Percentiles rank a stretch among this genome's conserved stretches.
Evolutionary conservation across 2,797 vertebrate species (phyloP).

Genomic region (Natrix natrix): DNA sequence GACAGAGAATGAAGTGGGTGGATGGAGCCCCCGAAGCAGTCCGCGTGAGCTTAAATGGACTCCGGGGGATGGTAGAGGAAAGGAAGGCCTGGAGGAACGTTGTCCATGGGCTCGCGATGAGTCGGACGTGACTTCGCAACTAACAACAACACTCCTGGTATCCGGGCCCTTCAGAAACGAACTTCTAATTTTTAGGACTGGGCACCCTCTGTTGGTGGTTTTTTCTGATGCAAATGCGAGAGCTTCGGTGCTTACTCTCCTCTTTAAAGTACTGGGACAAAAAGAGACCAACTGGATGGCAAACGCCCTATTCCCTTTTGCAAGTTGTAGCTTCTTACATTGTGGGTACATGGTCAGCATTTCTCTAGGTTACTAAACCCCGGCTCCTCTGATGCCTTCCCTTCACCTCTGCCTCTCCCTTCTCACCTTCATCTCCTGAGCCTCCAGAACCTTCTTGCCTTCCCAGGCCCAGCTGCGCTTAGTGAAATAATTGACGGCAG

Average conservation of each 20-base stretch:
- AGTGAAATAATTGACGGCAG: constrained; percentile 99
- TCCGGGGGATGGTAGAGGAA: too few relatives aligned
- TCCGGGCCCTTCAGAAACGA: neutral
- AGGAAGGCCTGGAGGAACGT: too few relatives aligned
- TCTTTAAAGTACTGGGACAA: neutral
- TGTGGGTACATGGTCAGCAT: neutral
- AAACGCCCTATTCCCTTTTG: neutral
- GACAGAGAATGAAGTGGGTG: too few relatives aligned
- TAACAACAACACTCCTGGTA: too few relatives aligned
- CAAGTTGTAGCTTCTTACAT: neutral
- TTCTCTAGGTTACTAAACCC: neutral
- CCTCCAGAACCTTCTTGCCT: constrained; percentile 90
- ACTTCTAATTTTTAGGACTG: neutral
- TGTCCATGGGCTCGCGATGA: too few relatives aligned
- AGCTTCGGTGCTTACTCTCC: neutral
- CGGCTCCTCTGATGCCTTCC: neutral
- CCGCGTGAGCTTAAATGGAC: too few relatives aligned
- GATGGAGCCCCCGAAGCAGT: too few relatives aligned
- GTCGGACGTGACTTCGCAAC: too few relatives aligned
- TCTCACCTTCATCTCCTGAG: constrained; percentile 93
- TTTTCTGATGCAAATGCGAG: neutral
- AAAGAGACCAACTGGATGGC: neutral
- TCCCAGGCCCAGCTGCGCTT: constrained; percentile 99
- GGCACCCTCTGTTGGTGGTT: neutral
- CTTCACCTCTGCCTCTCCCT: constrained; percentile 36